phyloP scores from a whole-genome alignment of 2,888 invertebrate species.

The Parnassius orleans region DNA sequence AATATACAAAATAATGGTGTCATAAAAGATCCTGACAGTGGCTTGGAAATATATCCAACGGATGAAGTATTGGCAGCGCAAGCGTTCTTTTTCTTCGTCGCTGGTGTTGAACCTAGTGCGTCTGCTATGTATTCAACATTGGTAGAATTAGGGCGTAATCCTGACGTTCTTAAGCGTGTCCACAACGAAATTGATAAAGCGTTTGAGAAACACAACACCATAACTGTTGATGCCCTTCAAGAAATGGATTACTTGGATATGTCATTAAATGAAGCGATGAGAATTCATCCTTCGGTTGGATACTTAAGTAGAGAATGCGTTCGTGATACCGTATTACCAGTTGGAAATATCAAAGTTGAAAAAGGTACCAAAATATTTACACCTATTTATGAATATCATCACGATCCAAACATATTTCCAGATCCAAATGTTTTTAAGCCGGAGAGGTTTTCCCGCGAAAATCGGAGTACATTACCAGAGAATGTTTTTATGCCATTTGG shows the following conservation, averaged over 20 bases:
- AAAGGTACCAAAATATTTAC: slow-evolving; percentile 48
- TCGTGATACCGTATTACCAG: slow-evolving; percentile 47
- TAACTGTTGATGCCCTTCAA: slow-evolving; percentile 45
- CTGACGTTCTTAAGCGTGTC: slow-evolving; percentile 45
- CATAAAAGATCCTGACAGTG: slow-evolving; percentile 32
- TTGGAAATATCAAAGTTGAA: slow-evolving; percentile 49
- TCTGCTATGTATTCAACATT: slow-evolving; percentile 46
- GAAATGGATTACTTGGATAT: slow-evolving; percentile 54
- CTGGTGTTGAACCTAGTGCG: slow-evolving; percentile 61
- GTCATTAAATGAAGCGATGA: slow-evolving; percentile 47
- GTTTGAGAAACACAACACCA: slow-evolving; percentile 39
- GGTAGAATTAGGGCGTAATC: slow-evolving; percentile 51
- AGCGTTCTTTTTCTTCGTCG: slow-evolving; percentile 58
- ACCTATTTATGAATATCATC: slow-evolving; percentile 55
- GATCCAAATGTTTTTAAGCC: slow-evolving; percentile 67
- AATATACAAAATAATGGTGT: too few relatives aligned
- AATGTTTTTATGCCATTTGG: slow-evolving; percentile 66
- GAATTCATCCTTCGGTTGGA: slow-evolving; percentile 52
- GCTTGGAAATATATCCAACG: slow-evolving; percentile 47
- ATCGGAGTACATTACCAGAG: slow-evolving; percentile 41
- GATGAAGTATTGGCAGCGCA: slow-evolving; percentile 55
- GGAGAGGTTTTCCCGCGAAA: slow-evolving; percentile 48
- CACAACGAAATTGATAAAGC: slow-evolving; percentile 52
- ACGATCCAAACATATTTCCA: slow-evolving; percentile 59
- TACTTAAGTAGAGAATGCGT: slow-evolving; percentile 44